phyloP scores from a whole-genome alignment of 2,888 invertebrate genomes.

The Lydus trimaculatus region DNA sequence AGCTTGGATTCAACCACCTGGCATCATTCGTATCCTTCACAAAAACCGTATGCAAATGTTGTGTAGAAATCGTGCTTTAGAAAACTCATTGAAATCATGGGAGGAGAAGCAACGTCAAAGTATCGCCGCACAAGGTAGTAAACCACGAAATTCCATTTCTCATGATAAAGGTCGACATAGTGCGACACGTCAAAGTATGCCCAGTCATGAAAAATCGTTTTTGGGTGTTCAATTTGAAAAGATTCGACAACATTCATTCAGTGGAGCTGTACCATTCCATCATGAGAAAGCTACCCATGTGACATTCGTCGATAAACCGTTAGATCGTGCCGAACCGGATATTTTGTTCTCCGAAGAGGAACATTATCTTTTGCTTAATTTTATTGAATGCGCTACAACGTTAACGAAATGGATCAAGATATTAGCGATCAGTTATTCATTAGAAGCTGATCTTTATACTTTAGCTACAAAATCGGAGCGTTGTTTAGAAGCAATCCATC shows the following conservation, averaged over 20 bases:
- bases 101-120: constrained; percentile 80
- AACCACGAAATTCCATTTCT: constrained; percentile 57
- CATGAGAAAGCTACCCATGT: constrained; percentile 46
- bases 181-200: constrained; percentile 59
- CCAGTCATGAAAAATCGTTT: constrained; percentile 57
- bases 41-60: constrained; percentile 98
- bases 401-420: constrained; percentile 84
- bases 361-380: constrained; percentile 73
- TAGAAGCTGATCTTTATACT: constrained; percentile 78
- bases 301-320: constrained; percentile 53
- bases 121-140: constrained; percentile 62
- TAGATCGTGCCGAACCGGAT: constrained; percentile 55
- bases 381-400: constrained; percentile 84
- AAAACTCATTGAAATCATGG: constrained; percentile 88
- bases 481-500: constrained; percentile 77
- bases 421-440: constrained; percentile 67
- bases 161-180: constrained; percentile 58
- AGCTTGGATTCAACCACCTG: constrained; percentile 97
- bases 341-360: constrained; percentile 70
- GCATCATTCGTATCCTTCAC: constrained; percentile 94
- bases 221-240: constrained; percentile 58
- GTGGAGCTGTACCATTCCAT: constrained; percentile 53
- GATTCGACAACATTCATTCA: constrained; percentile 59
- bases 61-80: constrained; percentile 87
- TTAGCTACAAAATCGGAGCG: constrained; percentile 76